These are phyloP conservation scores for Dicycla oo DNA, from an alignment of 2,888 invertebrate species.

Conservation along the genomic window DNA sequence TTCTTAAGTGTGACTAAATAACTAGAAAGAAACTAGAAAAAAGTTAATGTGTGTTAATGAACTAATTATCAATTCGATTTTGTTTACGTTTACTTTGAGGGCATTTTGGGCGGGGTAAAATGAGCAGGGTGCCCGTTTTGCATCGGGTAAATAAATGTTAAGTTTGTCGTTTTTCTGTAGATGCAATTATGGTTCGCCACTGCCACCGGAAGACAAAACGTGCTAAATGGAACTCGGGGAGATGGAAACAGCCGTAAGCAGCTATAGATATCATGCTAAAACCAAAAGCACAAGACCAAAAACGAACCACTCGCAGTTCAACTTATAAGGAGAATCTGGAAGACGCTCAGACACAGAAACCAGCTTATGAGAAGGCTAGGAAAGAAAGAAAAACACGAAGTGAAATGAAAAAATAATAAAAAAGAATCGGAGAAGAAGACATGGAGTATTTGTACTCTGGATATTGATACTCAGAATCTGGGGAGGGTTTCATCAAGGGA, in stretches of 20 bases:
- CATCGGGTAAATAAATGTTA: no score
- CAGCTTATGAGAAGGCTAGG: neutral
- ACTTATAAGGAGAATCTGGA: neutral
- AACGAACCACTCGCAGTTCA: neutral
- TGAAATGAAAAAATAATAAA: neutral
- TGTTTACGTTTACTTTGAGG: no score
- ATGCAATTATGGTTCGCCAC: neutral
- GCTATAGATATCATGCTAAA: neutral
- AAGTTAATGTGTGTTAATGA: no score
- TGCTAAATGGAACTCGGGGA: constrained; percentile 4
- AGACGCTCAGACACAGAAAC: neutral
- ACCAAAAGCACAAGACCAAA: neutral
- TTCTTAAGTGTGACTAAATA: no score
- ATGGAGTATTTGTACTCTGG: neutral
- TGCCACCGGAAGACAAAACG: constrained; percentile 1
- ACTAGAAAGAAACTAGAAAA: no score
- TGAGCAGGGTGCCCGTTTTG: no score
- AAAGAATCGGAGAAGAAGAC: no score
- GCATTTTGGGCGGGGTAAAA: no score
- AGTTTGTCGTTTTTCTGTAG: neutral
- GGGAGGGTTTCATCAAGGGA: neutral
- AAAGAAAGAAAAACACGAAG: neutral
- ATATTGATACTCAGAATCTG: neutral
- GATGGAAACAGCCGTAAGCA: neutral
- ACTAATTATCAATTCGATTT: no score